Conservation (phyloP, 2,113 vertebrate species). For the Spermophilus dauricus region DNA sequence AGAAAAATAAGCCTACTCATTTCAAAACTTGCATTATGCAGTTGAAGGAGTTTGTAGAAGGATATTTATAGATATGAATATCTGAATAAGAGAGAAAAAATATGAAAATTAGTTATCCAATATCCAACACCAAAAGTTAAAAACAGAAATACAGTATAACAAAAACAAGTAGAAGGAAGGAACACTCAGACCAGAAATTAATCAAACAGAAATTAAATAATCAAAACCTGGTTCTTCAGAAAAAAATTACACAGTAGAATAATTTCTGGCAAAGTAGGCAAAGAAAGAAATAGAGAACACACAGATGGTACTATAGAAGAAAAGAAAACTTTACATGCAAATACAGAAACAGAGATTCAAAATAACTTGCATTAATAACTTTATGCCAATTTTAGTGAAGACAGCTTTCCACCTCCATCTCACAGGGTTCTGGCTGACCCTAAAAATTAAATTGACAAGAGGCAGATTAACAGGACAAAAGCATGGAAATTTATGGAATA, state of each 20-base stretch:
- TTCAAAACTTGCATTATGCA: not conserved
- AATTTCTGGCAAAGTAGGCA: not conserved
- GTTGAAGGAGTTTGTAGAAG: not conserved
- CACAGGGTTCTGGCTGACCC: not conserved
- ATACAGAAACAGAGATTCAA: not conserved
- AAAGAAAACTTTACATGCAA: not conserved
- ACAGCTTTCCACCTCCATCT: not conserved
- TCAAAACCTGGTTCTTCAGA: not conserved
- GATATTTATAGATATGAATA: not conserved
- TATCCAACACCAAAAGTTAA: not conserved
- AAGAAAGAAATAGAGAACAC: not conserved
- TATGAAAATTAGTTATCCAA: not conserved
- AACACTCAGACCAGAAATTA: not conserved
- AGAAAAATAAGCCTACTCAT: no score
- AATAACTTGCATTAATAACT: not conserved
- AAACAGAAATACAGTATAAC: not conserved
- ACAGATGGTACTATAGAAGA: not conserved
- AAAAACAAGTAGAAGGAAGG: not conserved
- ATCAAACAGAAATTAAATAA: not conserved
- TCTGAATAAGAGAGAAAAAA: not conserved
- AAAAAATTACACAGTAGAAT: not conserved
- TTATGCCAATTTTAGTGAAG: not conserved
- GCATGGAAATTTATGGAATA: not conserved
- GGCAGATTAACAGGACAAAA: not conserved
- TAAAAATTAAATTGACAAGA: not conserved